phyloP scores from a whole-genome alignment of 2,113 vertebrate species.

The Elephantulus edwardii region DNA sequence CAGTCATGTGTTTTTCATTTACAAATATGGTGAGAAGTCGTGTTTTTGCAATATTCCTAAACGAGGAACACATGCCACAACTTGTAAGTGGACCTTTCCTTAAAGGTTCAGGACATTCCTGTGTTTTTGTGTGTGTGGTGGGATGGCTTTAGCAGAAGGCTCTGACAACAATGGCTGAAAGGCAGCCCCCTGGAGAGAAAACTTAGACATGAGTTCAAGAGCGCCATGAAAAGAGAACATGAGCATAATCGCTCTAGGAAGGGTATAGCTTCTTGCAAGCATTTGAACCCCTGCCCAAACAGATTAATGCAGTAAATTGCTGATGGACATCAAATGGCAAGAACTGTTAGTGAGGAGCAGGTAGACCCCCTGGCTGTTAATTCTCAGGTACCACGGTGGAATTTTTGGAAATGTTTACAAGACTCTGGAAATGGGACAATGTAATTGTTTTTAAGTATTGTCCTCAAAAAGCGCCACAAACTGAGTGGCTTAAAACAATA shows the following conservation, averaged over 20 bases:
- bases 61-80: slow-evolving; percentile 83
- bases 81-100: slow-evolving; percentile 69
- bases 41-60: slow-evolving; percentile 84
- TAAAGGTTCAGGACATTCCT: slow-evolving; percentile 71
- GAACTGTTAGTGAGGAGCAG: background rate
- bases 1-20: slow-evolving; percentile 84
- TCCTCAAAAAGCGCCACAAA: background rate
- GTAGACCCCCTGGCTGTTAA: background rate
- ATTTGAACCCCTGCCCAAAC: background rate
- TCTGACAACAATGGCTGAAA: slow-evolving; percentile 1
- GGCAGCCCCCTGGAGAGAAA: slow-evolving; percentile 4
- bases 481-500: background rate
- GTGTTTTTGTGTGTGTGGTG: slow-evolving; percentile 72
- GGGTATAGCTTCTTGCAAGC: background rate
- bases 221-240: background rate
- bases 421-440: background rate
- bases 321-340: background rate
- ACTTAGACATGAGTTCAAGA: slow-evolving; percentile 14
- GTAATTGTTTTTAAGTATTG: background rate
- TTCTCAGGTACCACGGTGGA: background rate
- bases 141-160: slow-evolving; percentile 64
- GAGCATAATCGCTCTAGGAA: background rate
- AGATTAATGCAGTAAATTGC: background rate
- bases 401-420: background rate
- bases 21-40: slow-evolving; percentile 84